Percentiles rank a stretch among this genome's conserved stretches.
These are phyloP conservation scores for Eledone cirrhosa DNA, from an alignment of 2,888 invertebrate genomes.

Conservation along the genomic window DNA sequence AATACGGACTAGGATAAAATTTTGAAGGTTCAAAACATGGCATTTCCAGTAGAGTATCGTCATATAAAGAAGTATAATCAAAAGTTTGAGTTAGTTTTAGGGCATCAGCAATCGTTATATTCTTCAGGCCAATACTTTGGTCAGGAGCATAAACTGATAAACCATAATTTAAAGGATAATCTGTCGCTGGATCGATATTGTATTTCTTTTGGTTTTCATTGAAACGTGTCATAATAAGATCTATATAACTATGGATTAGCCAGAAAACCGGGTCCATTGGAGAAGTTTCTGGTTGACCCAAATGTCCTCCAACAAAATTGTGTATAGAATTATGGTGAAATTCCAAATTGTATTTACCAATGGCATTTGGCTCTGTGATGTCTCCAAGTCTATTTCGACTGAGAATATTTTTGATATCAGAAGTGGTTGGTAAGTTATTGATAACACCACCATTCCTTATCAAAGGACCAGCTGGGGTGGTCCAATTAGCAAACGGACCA, in stretches of 20 bases:
- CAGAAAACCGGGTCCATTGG: slow-evolving; percentile 55
- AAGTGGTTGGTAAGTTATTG: too few species aligned
- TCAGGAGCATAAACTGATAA: slow-evolving; percentile 41
- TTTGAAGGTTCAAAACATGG: background rate
- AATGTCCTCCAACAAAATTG: slow-evolving; percentile 53
- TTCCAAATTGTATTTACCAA: slow-evolving; percentile 52
- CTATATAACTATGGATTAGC: too few species aligned
- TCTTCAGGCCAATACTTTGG: slow-evolving; percentile 48
- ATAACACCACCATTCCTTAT: too few species aligned
- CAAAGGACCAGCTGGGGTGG: too few species aligned
- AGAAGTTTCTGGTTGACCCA: slow-evolving; percentile 51
- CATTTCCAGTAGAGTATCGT: background rate
- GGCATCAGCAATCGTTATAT: slow-evolving; percentile 45
- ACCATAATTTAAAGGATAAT: slow-evolving; percentile 45
- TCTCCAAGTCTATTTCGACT: too few species aligned
- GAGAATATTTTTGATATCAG: too few species aligned
- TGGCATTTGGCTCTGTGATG: too few species aligned
- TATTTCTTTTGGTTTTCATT: too few species aligned
- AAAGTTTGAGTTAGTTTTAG: background rate
- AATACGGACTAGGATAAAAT: slow-evolving; percentile 35
- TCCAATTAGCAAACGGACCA: too few species aligned
- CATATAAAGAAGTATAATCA: slow-evolving; percentile 40
- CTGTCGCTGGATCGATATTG: too few species aligned
- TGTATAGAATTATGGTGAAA: slow-evolving; percentile 56
- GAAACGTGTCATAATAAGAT: too few species aligned